These are phyloP conservation scores for Macaca fascicularis DNA, from an alignment of 2,113 vertebrate genomes.

Conservation along the genomic window DNA sequence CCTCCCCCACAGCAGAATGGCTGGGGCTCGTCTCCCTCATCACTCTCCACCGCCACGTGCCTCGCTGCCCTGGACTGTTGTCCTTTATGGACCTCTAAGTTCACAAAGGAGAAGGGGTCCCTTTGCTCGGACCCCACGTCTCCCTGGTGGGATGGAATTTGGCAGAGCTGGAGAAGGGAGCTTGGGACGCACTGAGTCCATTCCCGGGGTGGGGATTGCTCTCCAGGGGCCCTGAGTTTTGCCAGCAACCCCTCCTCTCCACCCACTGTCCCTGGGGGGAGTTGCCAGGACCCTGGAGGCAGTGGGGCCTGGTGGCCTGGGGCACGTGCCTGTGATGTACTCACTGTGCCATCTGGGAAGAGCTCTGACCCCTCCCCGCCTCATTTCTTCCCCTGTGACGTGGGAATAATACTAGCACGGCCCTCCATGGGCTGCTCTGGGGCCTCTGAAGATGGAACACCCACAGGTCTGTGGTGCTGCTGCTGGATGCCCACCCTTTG, in stretches of 20 bases:
- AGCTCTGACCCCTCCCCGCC: neutral
- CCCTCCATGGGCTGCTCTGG: neutral
- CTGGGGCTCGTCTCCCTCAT: fast-evolving
- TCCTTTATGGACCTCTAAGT: neutral
- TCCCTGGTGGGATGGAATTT: fast-evolving
- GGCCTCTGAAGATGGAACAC: neutral
- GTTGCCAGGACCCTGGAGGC: neutral
- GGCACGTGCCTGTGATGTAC: neutral
- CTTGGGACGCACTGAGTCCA: too few species aligned
- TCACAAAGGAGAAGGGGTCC: neutral
- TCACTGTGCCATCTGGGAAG: neutral
- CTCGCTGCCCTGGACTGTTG: neutral
- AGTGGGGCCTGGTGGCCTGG: neutral
- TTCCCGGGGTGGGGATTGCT: neutral
- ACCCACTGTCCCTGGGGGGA: neutral
- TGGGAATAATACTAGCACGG: fast-evolving
- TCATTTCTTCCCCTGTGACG: neutral
- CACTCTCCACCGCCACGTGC: fast-evolving
- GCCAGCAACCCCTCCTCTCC: fast-evolving
- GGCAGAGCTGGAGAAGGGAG: too few species aligned
- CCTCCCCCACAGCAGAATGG: neutral
- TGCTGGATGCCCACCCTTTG: neutral
- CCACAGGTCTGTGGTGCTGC: fast-evolving
- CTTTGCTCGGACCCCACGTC: too few species aligned
- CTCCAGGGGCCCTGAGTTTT: too few species aligned